phyloP scores from a whole-genome alignment of 1,140 invertebrate genomes.

The Bradysia coprophila region DNA sequence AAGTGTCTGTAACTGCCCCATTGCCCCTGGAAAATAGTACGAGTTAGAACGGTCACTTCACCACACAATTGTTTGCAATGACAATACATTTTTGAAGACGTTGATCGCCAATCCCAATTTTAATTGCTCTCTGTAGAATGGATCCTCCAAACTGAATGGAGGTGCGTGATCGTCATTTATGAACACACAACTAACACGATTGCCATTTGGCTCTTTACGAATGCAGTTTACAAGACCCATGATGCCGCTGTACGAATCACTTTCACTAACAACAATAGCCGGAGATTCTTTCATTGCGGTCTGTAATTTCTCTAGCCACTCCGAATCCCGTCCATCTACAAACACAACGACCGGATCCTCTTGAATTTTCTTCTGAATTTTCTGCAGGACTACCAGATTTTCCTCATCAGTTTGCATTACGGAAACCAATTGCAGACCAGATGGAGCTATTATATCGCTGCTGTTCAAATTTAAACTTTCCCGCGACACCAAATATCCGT shows the following conservation, averaged over 20 bases:
- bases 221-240: slow-evolving; percentile 65
- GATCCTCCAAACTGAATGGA: slow-evolving; percentile 35
- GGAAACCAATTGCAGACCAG: slow-evolving; percentile 13
- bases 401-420: slow-evolving; percentile 13
- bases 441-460: slow-evolving; percentile 29
- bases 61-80: too few relatives aligned
- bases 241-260: slow-evolving; percentile 49
- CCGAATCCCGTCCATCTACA: slow-evolving; percentile 31
- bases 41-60: too few relatives aligned
- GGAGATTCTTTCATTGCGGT: slow-evolving; percentile 25
- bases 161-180: slow-evolving; percentile 51
- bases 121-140: slow-evolving; percentile 42
- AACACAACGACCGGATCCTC: slow-evolving; percentile 8
- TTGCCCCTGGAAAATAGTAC: slow-evolving; percentile 31
- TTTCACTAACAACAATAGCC: slow-evolving; percentile 33
- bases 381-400: slow-evolving; percentile 19
- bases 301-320: slow-evolving; percentile 32
- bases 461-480: slow-evolving; percentile 16
- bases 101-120: slow-evolving; percentile 60
- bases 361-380: slow-evolving; percentile 9
- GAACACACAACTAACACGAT: slow-evolving; percentile 38
- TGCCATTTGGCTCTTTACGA: slow-evolving; percentile 44
- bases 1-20: slow-evolving; percentile 70
- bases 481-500: slow-evolving; percentile 28
- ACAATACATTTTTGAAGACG: slow-evolving; percentile 43